Conservation (phyloP, 2,888 invertebrate species). For the Acleris holmiana region DNA sequence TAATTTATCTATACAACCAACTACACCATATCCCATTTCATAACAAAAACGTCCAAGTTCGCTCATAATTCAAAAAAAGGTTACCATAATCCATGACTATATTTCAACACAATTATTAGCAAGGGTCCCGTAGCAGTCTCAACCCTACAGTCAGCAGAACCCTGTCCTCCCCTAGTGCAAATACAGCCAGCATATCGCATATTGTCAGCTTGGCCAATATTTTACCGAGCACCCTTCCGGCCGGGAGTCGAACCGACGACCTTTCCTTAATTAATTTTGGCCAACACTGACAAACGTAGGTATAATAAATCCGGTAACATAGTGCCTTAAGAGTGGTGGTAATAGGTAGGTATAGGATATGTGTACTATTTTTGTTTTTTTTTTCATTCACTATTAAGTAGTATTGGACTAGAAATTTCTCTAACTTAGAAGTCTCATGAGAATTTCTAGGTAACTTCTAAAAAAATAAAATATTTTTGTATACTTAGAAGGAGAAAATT, state of each 20-base stretch:
- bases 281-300: conserved; percentile 33
- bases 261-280: conserved; percentile 33
- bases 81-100: background rate
- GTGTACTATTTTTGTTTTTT: background rate
- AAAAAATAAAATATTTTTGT: no score
- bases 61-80: no score
- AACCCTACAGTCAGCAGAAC: background rate
- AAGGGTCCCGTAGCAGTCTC: no score
- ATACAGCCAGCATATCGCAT: conserved; percentile 15
- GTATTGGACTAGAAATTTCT: no score
- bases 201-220: conserved; percentile 31
- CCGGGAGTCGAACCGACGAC: conserved; percentile 26
- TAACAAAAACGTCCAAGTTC: no score
- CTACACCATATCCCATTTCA: no score
- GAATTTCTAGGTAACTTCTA: no score
- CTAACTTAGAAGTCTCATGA: no score
- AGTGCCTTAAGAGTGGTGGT: conserved; percentile 21
- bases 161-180: conserved; percentile 1
- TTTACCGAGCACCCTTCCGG: conserved; percentile 30
- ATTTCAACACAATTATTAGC: conserved; percentile 1
- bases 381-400: no score
- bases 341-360: background rate
- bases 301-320: conserved; percentile 32
- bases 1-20: no score
- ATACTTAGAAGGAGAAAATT: no score